Evolutionary conservation across 2,797 vertebrate genomes (phyloP).

Genomic region (Brachyrhaphis roseni): DNA sequence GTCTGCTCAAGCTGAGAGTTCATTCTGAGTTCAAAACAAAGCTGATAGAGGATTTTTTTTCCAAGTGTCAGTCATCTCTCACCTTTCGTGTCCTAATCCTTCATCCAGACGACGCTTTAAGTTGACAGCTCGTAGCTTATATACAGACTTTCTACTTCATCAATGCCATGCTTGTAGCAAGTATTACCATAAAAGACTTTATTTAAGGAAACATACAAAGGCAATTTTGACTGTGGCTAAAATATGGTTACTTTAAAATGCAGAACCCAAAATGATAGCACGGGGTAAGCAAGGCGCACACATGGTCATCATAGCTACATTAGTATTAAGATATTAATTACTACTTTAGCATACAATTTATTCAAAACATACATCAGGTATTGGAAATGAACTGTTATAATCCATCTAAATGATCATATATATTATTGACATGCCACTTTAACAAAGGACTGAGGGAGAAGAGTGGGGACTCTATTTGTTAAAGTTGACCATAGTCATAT

Average conservation of each 20-base stretch:
- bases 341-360: background rate
- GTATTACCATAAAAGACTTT: conserved; percentile 29
- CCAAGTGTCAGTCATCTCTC: conserved; percentile 46
- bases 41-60: conserved; percentile 37
- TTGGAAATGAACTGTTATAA: background rate
- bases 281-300: background rate
- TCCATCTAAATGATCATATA: background rate
- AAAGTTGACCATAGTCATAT: too few species aligned
- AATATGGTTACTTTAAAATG: conserved; percentile 10
- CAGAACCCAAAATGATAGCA: background rate
- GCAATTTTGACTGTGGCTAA: conserved; percentile 19
- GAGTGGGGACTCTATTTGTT: too few species aligned
- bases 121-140: conserved; percentile 52
- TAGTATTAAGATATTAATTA: too few species aligned
- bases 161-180: conserved; percentile 32
- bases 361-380: background rate
- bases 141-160: conserved; percentile 9
- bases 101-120: conserved; percentile 32
- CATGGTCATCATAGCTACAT: background rate
- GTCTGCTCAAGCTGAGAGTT: conserved; percentile 58
- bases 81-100: conserved; percentile 39
- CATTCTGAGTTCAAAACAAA: conserved; percentile 69
- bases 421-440: background rate
- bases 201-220: conserved; percentile 29
- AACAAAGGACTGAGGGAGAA: too few species aligned